phyloP scores from a whole-genome alignment of 2,113 vertebrate genomes.

The Chinchilla lanigera region DNA sequence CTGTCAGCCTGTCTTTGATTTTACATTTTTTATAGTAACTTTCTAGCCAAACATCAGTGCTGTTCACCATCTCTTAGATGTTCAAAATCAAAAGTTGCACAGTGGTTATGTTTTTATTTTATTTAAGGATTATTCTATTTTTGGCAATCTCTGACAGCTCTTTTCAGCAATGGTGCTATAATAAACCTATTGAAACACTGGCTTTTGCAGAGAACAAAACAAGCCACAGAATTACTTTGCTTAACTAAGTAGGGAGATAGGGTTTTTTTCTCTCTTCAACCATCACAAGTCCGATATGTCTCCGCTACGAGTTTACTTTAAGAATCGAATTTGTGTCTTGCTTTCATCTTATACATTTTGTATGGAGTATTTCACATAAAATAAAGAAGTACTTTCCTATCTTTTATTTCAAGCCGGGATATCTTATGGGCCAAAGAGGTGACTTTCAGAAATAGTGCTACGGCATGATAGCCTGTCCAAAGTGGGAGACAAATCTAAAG shows the following conservation, averaged over 20 bases:
- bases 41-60: slow-evolving; percentile 69
- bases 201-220: slow-evolving; percentile 70
- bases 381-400: neutral
- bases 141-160: slow-evolving; percentile 66
- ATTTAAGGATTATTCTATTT: slow-evolving; percentile 73
- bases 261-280: slow-evolving; percentile 38
- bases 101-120: slow-evolving; percentile 73
- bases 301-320: slow-evolving; percentile 44
- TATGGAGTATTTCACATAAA: slow-evolving; percentile 12
- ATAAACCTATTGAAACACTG: slow-evolving; percentile 56
- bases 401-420: slow-evolving; percentile 55
- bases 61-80: slow-evolving; percentile 71
- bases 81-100: slow-evolving; percentile 74
- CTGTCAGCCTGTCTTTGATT: slow-evolving; percentile 60
- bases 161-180: slow-evolving; percentile 27
- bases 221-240: slow-evolving; percentile 58
- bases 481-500: slow-evolving; percentile 57
- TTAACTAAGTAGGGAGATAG: slow-evolving; percentile 18
- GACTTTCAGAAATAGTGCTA: slow-evolving; percentile 16
- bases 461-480: neutral
- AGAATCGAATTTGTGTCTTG: slow-evolving; percentile 68
- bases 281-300: neutral
- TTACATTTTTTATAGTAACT: slow-evolving; percentile 75
- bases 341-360: slow-evolving; percentile 72
- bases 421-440: slow-evolving; percentile 28